Evolutionary conservation across 1,140 invertebrate species (phyloP).

Genomic region (Epicauta chinensis): DNA sequence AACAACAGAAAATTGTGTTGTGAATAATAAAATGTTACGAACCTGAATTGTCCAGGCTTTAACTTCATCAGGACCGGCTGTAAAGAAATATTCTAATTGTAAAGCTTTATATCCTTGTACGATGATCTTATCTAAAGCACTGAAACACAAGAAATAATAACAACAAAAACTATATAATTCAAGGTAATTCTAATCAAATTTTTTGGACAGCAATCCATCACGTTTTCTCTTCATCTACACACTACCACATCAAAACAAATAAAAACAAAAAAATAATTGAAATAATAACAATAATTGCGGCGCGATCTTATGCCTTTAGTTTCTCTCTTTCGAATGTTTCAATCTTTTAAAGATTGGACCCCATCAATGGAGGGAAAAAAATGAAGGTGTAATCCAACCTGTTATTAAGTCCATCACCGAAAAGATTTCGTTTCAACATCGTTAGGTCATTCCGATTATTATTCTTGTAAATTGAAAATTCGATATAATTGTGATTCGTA

Average conservation of each 20-base stretch:
- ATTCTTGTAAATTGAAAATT: too few species aligned
- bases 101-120: conserved; percentile 94
- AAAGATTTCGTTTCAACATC: too few species aligned
- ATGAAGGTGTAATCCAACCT: too few species aligned
- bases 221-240: too few species aligned
- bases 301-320: conserved; percentile 6
- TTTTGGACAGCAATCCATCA: not conserved
- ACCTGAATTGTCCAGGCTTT: conserved; percentile 99
- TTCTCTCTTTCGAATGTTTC: not conserved
- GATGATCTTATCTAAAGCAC: conserved; percentile 95
- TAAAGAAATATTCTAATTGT: conserved; percentile 97
- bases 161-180: too few species aligned
- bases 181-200: conserved; percentile 4
- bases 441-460: too few species aligned
- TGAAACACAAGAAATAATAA: conserved; percentile 45
- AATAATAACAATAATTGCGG: conserved; percentile 6
- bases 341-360: too few species aligned
- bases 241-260: too few species aligned
- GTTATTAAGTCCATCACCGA: too few species aligned
- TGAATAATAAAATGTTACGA: conserved; percentile 11
- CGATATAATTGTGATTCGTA: too few species aligned
- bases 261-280: conserved; percentile 2
- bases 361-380: too few species aligned
- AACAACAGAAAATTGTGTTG: too few species aligned
- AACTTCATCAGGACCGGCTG: conserved; percentile 93